phyloP scores from a whole-genome alignment of 2,888 invertebrate species.

The Criorhina ranunculi region DNA sequence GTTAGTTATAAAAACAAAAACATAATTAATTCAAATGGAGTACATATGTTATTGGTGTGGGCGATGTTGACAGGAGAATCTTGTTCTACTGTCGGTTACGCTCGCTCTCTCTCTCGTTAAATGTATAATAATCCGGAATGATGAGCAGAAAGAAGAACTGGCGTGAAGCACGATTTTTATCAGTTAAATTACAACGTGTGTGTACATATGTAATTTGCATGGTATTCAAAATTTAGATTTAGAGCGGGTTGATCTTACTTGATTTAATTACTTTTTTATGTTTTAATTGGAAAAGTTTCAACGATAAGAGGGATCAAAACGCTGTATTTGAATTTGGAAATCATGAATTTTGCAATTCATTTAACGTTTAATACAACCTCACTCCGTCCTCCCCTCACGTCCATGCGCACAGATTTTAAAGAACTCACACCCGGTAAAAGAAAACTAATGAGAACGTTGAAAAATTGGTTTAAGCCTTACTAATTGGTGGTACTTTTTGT shows the following conservation, averaged over 20 bases:
- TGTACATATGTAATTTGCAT: conserved; percentile 37
- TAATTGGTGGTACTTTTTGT: conserved; percentile 27
- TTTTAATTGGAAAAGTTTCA: conserved; percentile 23
- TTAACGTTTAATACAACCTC: conserved; percentile 28
- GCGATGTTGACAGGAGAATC: conserved; percentile 15
- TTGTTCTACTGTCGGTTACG: conserved; percentile 21
- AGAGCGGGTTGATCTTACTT: conserved; percentile 16
- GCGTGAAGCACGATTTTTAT: conserved; percentile 74
- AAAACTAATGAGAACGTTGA: conserved; percentile 25
- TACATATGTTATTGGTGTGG: conserved; percentile 10
- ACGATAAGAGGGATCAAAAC: conserved; percentile 5
- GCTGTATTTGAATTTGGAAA: conserved; percentile 20
- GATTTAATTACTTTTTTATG: conserved; percentile 13
- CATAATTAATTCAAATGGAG: conserved; percentile 10
- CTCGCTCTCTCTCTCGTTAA: neutral
- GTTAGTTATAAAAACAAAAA: conserved; percentile 73
- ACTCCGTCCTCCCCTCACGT: conserved; percentile 15
- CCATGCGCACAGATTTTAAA: conserved; percentile 33
- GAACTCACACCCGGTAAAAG: conserved; percentile 17
- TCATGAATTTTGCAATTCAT: conserved; percentile 37
- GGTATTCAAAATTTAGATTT: conserved; percentile 39
- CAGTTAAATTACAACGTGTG: conserved; percentile 17
- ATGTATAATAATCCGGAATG: neutral
- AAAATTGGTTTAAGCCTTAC: conserved; percentile 37
- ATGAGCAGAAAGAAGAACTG: conserved; percentile 19